phyloP scores from a whole-genome alignment of 1,140 invertebrate genomes.

The Aphidius gifuensis region DNA sequence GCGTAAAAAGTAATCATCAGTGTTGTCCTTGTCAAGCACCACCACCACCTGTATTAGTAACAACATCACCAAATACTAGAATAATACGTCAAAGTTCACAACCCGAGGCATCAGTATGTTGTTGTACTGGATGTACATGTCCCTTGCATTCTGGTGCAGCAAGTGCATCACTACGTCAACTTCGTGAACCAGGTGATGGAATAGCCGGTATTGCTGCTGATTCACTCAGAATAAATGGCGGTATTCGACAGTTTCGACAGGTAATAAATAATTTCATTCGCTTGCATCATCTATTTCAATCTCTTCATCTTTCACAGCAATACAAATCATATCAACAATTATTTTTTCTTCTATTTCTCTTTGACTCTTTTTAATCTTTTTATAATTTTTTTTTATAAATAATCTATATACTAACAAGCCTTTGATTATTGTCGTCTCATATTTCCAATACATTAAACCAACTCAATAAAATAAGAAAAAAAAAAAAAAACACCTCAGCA shows the following conservation, averaged over 20 bases:
- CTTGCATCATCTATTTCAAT: too few relatives aligned
- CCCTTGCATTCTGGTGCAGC: slow-evolving; percentile 56
- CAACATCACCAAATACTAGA: slow-evolving; percentile 65
- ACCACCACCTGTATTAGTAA: slow-evolving; percentile 66
- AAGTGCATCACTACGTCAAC: slow-evolving; percentile 74
- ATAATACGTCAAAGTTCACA: slow-evolving; percentile 90
- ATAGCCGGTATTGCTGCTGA: slow-evolving; percentile 97
- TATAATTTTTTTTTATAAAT: too few relatives aligned
- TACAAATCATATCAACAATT: neutral
- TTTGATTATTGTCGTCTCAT: too few relatives aligned
- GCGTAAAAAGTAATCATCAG: slow-evolving; percentile 53
- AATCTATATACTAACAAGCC: neutral
- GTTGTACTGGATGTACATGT: slow-evolving; percentile 62
- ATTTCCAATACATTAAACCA: too few relatives aligned
- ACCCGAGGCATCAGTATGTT: slow-evolving; percentile 72
- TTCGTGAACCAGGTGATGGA: slow-evolving; percentile 78
- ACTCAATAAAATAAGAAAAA: too few relatives aligned
- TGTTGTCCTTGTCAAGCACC: slow-evolving; percentile 62
- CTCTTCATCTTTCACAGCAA: neutral
- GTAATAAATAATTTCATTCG: slow-evolving; percentile 55
- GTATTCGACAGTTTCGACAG: slow-evolving; percentile 94
- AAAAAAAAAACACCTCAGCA: too few relatives aligned
- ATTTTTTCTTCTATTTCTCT: neutral
- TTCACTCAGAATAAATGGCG: slow-evolving; percentile 93
- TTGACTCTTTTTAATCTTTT: too few relatives aligned